Evolutionary conservation across 2,113 vertebrate species (phyloP), one percentile per base, ranked within the genome.

Genomic region (Myiagra hebetior): DNA sequence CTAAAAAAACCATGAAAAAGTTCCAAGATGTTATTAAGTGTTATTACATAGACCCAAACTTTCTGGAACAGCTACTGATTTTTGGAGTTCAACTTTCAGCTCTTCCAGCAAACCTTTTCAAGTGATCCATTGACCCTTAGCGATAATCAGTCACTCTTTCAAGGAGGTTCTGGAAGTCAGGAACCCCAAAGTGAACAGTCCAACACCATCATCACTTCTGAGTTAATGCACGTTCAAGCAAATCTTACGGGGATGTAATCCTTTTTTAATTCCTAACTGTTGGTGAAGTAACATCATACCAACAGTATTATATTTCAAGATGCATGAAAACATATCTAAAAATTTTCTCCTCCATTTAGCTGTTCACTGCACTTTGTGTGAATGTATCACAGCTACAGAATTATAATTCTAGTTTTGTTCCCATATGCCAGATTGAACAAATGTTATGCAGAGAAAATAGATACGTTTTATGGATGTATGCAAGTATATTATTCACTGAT

Each of bases 391-490:
- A 79, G 50, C 41, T 78, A 86, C 67, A 95, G 7, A 33, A 77
- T 44, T 33, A 70, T 15, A 33, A 90, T 41, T 90, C 55, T 10
- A 39, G 4, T 70, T 95, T 74, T 81, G 35, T 74, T 93, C 86
- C 53, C 85, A 52, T 49, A 88, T 56, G 37, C 62, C 49, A 95
- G 52, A 92, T 72, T 64, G 72, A 95, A 90, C 88, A 87, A 87
- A 93, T 49, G 41, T 73, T 79, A 94, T 46, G 57, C 27, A 82
- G 28, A 77, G 50, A 91, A 96, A 86, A 86, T 17, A 80, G 44
- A 70, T 31, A 59, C 2, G n/a, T 88, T 93, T 93, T 80, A 88
- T 21, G 42, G 59, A 85, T 80, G 50, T 14, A 59, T 42, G 37
- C 68, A 93, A 82, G 39, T 62, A 41, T 24, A 85, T 79, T 79